Conservation (phyloP, 1,140 invertebrate genomes). For the Drosophila athabasca region DNA sequence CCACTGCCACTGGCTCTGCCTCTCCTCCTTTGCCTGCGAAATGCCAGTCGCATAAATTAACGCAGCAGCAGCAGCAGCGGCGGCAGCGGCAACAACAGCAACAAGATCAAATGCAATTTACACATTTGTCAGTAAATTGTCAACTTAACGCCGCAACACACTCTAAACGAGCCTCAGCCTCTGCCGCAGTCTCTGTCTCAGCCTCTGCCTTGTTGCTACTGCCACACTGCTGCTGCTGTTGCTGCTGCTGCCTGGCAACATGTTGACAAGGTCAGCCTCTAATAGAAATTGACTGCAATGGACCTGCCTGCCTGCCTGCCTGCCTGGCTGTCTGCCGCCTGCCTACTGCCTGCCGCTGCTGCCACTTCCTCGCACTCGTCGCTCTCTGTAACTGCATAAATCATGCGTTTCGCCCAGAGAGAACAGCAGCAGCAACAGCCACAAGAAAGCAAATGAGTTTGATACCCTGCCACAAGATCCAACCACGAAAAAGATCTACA, state of each 20-base stretch:
- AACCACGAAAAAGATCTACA: too few species aligned
- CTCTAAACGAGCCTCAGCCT: slow-evolving; percentile 52
- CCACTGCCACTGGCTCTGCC: neutral
- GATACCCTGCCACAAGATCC: too few species aligned
- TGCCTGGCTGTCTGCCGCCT: neutral
- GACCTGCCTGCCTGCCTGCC: neutral
- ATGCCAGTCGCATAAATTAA: slow-evolving; percentile 75
- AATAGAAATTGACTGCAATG: slow-evolving; percentile 71
- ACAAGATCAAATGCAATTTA: slow-evolving; percentile 81
- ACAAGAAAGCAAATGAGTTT: neutral
- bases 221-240: slow-evolving; percentile 20
- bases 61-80: slow-evolving; percentile 40
- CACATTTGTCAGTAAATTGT: slow-evolving; percentile 83
- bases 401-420: slow-evolving; percentile 64
- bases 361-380: slow-evolving; percentile 30
- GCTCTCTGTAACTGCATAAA: slow-evolving; percentile 71
- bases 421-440: slow-evolving; percentile 27
- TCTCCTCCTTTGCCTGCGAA: slow-evolving; percentile 50
- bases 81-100: slow-evolving; percentile 49
- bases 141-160: slow-evolving; percentile 74
- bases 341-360: slow-evolving; percentile 17
- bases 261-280: slow-evolving; percentile 82
- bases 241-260: slow-evolving; percentile 63
- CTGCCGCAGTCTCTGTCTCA: slow-evolving; percentile 19
- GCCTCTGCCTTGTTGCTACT: slow-evolving; percentile 49